Conservation (phyloP, 2,113 vertebrate species). For the Danionella cerebrum region DNA sequence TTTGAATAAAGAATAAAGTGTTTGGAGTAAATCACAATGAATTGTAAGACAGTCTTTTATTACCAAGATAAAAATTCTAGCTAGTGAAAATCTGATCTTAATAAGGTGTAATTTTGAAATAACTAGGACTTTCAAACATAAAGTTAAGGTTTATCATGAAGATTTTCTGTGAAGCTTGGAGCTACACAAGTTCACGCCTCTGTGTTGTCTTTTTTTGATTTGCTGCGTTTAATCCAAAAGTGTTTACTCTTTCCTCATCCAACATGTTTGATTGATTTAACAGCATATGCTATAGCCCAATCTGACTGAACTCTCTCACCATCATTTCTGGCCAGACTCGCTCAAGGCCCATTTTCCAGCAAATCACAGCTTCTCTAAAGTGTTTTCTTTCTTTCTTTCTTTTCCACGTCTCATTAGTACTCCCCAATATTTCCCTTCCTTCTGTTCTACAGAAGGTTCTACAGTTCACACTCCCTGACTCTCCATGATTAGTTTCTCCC, state of each 20-base stretch:
- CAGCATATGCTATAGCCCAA: background rate
- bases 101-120: too few relatives aligned
- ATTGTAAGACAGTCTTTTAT: too few relatives aligned
- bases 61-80: too few relatives aligned
- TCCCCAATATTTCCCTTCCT: too few relatives aligned
- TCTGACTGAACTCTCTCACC: slow-evolving; percentile 15
- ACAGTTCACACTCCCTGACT: too few relatives aligned
- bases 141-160: too few relatives aligned
- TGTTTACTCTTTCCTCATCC: slow-evolving; percentile 21
- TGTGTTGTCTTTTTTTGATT: slow-evolving; percentile 24
- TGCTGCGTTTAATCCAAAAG: slow-evolving; percentile 7
- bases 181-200: slow-evolving; percentile 10
- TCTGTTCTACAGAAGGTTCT: too few relatives aligned
- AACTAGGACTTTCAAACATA: too few relatives aligned
- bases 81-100: too few relatives aligned
- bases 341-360: slow-evolving; percentile 2
- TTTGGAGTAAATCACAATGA: too few relatives aligned
- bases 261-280: slow-evolving; percentile 22
- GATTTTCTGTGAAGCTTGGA: background rate
- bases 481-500: too few relatives aligned
- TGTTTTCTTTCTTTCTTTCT: background rate
- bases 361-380: background rate
- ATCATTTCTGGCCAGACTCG: slow-evolving; percentile 24
- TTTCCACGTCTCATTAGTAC: background rate
- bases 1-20: too few relatives aligned